Evolutionary conservation across 2,888 invertebrate species (phyloP).

Genomic region (Rhopalosiphum nymphaeae): DNA sequence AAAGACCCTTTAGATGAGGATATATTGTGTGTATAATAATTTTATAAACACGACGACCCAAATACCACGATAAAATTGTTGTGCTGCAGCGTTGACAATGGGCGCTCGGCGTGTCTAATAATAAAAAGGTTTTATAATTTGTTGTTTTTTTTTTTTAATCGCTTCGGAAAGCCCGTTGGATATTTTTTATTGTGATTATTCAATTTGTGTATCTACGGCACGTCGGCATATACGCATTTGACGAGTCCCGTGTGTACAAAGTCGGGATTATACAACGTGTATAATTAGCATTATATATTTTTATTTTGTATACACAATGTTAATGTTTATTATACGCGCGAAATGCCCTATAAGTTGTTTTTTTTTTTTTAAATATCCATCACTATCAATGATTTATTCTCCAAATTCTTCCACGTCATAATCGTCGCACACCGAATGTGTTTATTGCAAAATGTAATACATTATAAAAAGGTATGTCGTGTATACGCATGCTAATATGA

Average conservation of each 20-base stretch:
- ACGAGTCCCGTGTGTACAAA: not conserved
- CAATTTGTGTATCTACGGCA: not conserved
- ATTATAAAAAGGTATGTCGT: not conserved
- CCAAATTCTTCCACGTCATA: not conserved
- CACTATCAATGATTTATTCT: not conserved
- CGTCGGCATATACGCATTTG: not conserved
- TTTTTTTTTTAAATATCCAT: not conserved
- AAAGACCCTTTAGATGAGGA: not conserved
- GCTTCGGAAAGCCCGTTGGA: not conserved
- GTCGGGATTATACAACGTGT: not conserved
- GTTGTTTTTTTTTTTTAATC: not conserved
- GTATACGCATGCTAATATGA: not conserved
- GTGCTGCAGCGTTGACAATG: not conserved
- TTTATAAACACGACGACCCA: slow-evolving; percentile 15
- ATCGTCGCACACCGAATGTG: not conserved
- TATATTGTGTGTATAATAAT: not conserved
- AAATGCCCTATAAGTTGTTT: not conserved
- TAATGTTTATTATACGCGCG: not conserved
- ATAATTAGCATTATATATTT: not conserved
- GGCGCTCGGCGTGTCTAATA: not conserved
- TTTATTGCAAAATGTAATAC: no score
- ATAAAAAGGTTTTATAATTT: not conserved
- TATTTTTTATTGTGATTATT: not conserved
- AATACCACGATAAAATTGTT: slow-evolving; percentile 24
- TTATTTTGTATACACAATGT: not conserved